These are phyloP conservation scores for Hirtodrosophila duncani DNA, from an alignment of 2,888 invertebrate species.

Conservation along the genomic window DNA sequence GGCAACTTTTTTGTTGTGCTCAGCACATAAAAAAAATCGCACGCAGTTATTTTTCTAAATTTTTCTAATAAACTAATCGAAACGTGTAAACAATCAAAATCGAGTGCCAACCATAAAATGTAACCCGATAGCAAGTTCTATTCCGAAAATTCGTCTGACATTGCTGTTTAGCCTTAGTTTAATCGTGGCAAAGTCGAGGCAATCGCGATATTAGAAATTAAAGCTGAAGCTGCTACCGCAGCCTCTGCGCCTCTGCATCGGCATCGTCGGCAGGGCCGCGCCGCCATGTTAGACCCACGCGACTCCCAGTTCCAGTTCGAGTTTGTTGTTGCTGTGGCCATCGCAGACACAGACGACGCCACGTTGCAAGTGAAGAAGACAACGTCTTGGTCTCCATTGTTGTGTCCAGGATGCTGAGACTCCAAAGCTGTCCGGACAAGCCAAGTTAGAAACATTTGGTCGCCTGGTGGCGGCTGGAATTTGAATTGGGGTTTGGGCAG, in stretches of 20 bases:
- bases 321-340: conserved; percentile 24
- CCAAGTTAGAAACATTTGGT: neutral
- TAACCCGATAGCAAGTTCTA: no score
- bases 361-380: conserved; percentile 40
- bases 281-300: conserved; percentile 49
- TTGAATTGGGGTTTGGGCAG: conserved; percentile 19
- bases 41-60: conserved; percentile 39
- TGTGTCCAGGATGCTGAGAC: conserved; percentile 39
- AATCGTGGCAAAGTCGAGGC: conserved; percentile 45
- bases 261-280: conserved; percentile 23
- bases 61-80: conserved; percentile 36
- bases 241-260: conserved; percentile 12
- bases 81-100: conserved; percentile 16
- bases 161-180: neutral
- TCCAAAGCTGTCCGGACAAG: conserved; percentile 1
- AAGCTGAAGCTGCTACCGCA: conserved; percentile 5
- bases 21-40: conserved; percentile 21
- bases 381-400: conserved; percentile 14
- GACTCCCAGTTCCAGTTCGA: no score
- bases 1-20: conserved; percentile 69
- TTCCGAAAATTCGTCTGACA: conserved; percentile 1
- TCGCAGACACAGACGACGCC: conserved; percentile 27
- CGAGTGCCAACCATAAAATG: conserved; percentile 16
- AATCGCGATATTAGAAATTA: conserved; percentile 60
- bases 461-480: conserved; percentile 12